Conservation (phyloP, 2,113 vertebrate genomes). For the Ochotona princeps region DNA sequence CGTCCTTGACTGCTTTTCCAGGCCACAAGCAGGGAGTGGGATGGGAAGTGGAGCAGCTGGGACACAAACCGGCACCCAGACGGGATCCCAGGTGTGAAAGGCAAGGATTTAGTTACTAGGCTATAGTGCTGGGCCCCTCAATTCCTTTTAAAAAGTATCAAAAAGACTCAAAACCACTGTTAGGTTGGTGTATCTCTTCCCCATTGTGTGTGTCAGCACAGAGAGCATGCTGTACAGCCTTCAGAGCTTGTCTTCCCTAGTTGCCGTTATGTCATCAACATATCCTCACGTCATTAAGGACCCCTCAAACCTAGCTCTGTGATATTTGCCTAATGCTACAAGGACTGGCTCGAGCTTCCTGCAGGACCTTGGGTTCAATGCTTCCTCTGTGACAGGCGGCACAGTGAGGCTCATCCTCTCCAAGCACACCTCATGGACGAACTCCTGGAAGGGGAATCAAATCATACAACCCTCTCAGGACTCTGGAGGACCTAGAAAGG, state of each 20-base stretch:
- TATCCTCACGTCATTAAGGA: slow-evolving; percentile 18
- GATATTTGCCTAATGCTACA: background rate
- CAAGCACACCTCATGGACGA: background rate
- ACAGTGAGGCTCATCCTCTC: background rate
- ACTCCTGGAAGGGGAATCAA: background rate
- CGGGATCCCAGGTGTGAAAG: too few species aligned
- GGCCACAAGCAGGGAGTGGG: too few species aligned
- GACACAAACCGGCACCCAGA: too few species aligned
- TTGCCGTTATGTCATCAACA: background rate
- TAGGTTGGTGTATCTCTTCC: background rate
- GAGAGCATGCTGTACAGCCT: background rate
- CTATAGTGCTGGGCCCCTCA: too few species aligned
- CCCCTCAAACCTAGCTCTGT: background rate
- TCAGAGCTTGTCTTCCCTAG: background rate
- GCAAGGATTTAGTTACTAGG: too few species aligned
- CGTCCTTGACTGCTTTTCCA: too few species aligned
- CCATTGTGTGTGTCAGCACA: background rate
- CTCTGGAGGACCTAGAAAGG: background rate
- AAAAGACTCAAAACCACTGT: background rate
- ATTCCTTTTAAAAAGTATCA: background rate
- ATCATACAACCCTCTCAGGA: background rate
- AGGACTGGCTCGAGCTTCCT: background rate
- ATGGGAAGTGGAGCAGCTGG: too few species aligned
- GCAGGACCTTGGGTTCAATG: background rate
- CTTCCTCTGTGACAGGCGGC: background rate